A percentile compares a stretch with the other conserved stretches of the same genome.
These are phyloP conservation scores for Falcaria lacertinaria DNA, from an alignment of 2,888 invertebrate species.

Conservation along the genomic window DNA sequence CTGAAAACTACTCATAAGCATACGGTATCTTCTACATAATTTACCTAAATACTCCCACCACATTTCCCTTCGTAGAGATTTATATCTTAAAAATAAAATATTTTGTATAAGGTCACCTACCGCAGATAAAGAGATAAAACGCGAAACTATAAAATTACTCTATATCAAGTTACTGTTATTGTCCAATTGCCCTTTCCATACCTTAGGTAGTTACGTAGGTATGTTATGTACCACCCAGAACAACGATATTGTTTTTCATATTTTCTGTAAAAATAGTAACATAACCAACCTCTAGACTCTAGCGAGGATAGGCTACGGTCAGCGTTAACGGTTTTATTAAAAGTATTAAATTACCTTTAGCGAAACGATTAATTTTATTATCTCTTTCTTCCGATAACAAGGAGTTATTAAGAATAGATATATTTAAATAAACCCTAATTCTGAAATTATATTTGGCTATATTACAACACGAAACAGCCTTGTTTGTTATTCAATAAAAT, in stretches of 20 bases:
- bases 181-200: constrained; percentile 12
- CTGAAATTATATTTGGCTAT: too few species aligned
- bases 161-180: constrained; percentile 28
- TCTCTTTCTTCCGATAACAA: background rate
- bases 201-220: constrained; percentile 1
- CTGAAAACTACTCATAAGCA: constrained; percentile 8
- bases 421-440: too few species aligned
- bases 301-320: background rate
- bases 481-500: too few species aligned
- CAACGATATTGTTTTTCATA: too few species aligned
- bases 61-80: constrained; percentile 19
- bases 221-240: background rate
- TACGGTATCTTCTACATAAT: constrained; percentile 4
- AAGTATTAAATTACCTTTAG: too few species aligned
- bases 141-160: constrained; percentile 25
- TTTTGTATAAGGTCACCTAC: constrained; percentile 16
- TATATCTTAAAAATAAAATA: constrained; percentile 14
- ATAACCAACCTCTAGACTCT: background rate
- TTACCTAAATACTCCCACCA: constrained; percentile 23
- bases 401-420: too few species aligned
- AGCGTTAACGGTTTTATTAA: background rate
- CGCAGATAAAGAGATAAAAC: constrained; percentile 20
- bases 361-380: too few species aligned
- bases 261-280: background rate
- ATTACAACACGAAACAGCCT: too few species aligned